These are phyloP conservation scores for Polymixis flavicincta DNA, from an alignment of 2,888 invertebrate species.

Conservation along the genomic window DNA sequence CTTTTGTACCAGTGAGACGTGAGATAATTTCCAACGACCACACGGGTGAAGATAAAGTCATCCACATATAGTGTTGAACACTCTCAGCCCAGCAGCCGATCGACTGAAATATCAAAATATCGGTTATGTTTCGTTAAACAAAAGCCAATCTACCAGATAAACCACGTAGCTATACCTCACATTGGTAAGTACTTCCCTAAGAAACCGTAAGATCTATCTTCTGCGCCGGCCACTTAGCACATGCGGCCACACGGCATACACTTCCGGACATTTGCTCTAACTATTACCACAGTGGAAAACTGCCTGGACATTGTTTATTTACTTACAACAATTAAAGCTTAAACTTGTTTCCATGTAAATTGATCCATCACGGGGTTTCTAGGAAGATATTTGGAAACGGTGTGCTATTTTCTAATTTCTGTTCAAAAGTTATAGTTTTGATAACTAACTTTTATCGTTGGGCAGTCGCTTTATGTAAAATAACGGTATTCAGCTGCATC, in stretches of 20 bases:
- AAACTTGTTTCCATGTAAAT: conserved; percentile 15
- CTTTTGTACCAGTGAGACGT: too few relatives aligned
- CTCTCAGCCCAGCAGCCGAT: too few relatives aligned
- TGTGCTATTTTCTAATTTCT: conserved; percentile 11
- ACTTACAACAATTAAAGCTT: conserved; percentile 22
- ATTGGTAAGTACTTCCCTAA: neutral
- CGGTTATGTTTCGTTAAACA: neutral
- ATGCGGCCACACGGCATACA: conserved; percentile 15
- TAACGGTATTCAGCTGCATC: neutral
- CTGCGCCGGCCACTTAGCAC: conserved; percentile 49
- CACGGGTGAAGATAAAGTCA: too few relatives aligned
- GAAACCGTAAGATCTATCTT: conserved; percentile 38
- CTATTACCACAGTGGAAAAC: conserved; percentile 26
- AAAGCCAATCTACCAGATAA: neutral
- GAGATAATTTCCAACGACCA: too few relatives aligned
- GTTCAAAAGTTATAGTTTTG: neutral
- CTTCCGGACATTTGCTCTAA: conserved; percentile 37
- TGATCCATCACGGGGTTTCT: conserved; percentile 4
- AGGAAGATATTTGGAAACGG: neutral
- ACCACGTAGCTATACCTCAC: neutral
- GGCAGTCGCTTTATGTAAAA: neutral
- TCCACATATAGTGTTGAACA: too few relatives aligned
- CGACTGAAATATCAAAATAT: neutral
- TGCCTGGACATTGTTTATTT: conserved; percentile 17
- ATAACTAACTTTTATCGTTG: neutral